Evolutionary conservation across 2,113 vertebrate genomes (phyloP).

Genomic region (Drymodes brunneopygia): DNA sequence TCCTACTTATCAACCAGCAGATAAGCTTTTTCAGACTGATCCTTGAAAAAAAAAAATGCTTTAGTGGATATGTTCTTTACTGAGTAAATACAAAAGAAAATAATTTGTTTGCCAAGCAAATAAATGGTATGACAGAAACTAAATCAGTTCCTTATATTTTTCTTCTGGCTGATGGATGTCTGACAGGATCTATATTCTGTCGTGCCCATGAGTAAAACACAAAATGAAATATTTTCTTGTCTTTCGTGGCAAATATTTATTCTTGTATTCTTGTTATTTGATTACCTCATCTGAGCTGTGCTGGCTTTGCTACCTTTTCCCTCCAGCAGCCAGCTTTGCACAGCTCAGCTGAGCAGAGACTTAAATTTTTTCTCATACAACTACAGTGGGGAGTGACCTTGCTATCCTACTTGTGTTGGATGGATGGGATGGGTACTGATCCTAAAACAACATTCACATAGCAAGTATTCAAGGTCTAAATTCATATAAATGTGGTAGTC

Average conservation of each 20-base stretch:
- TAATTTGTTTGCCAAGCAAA: neutral
- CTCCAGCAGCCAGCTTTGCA: neutral
- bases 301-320: neutral
- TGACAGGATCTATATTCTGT: neutral
- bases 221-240: neutral
- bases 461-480: neutral
- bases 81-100: neutral
- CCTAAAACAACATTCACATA: neutral
- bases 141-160: neutral
- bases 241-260: neutral
- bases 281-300: neutral
- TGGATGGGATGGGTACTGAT: neutral
- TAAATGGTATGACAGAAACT: neutral
- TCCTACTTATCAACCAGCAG: neutral
- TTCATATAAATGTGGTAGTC: neutral
- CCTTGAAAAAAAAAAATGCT: neutral
- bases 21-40: neutral
- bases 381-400: accelerated
- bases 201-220: neutral
- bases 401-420: accelerated
- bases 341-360: neutral
- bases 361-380: accelerated
- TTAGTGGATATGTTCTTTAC: neutral
- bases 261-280: neutral
- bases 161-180: neutral